Base-by-base conservation (phyloP, 2,113 vertebrate genomes). In the Tychaedon coryphoeus region DNA sequence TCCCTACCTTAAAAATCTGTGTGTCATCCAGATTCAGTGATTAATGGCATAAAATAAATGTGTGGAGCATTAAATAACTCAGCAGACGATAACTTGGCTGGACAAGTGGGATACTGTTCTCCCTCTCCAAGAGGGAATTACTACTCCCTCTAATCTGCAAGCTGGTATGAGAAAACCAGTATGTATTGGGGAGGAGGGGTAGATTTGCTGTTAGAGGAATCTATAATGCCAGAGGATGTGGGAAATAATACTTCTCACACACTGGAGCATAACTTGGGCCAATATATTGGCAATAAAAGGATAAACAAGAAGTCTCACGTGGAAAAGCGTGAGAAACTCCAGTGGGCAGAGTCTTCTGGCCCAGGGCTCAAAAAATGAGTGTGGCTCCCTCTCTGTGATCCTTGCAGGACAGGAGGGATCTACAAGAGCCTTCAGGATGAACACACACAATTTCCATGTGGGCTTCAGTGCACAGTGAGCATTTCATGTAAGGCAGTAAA, bases 51-150 rank as follows among this genome's bases (percentile, higher is more conserved):
- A 66, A 80, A 92, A 58, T 77, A 78, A 81, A 72, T 5, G 17
- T 36, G 66, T 71, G 36, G 34, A n/a, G 10, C 23, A 72, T 64
- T 91, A 93, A 87, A 57, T 88, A 64, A 40, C 65, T 73, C 40
- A 38, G 48, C 33, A 85, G 60, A 83, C 0, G 2, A 56, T 70
- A 91, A 94, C 62, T 19, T 18, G 33, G 43, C 0, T 3, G 71
- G 81, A 92, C 61, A 84, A 74, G 36, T 19, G 26, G 48, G 23
- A 75, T n/a, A 85, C n/a, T 73, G 34, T 60, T 95, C 74, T 86
- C 43, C n/a, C 5, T 40, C 28, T 92, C 60, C 56, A 34, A 38
- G 20, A 79, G 34, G 57, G 53, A 95, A 34, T 48, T 56, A 31
- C 67, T 90, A 4, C 14, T 64, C 73, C 42, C 38, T 42, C 28